phyloP scores from a whole-genome alignment of 2,888 invertebrate species.

The Eledona agricola region DNA sequence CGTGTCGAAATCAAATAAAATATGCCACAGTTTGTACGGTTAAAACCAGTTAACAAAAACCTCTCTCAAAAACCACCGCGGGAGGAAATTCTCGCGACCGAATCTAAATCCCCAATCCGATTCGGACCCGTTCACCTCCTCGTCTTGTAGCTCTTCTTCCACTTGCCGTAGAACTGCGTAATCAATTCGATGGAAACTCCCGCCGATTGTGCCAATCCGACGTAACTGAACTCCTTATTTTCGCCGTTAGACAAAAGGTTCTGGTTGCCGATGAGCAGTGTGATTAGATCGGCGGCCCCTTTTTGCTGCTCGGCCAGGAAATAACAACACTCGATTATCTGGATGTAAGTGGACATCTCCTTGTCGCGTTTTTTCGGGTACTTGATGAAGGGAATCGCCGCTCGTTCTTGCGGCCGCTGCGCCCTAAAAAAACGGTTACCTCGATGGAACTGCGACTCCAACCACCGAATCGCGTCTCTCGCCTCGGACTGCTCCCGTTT shows the following conservation, averaged over 20 bases:
- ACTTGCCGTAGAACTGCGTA: conserved; percentile 83
- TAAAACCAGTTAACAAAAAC: conserved; percentile 19
- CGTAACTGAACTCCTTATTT: conserved; percentile 75
- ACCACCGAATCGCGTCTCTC: conserved; percentile 92
- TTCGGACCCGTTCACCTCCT: conserved; percentile 66
- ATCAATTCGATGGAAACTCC: conserved; percentile 86
- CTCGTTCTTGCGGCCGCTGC: conserved; percentile 84
- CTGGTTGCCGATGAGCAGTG: conserved; percentile 76
- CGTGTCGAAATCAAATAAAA: conserved; percentile 20
- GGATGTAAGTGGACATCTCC: conserved; percentile 77
- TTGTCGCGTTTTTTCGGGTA: conserved; percentile 81
- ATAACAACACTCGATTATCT: conserved; percentile 85
- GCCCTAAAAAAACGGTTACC: conserved; percentile 89
- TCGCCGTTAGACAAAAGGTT: conserved; percentile 59
- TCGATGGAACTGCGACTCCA: conserved; percentile 85
- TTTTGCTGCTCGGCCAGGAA: conserved; percentile 73
- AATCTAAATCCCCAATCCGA: conserved; percentile 6
- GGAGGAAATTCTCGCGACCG: conserved; percentile 9
- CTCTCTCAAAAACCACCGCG: conserved; percentile 14
- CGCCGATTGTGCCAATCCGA: conserved; percentile 80
- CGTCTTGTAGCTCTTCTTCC: conserved; percentile 78
- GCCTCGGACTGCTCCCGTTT: conserved; percentile 87
- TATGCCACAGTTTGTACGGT: conserved; percentile 12
- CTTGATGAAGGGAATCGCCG: conserved; percentile 76
- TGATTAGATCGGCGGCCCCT: conserved; percentile 72